Conservation (phyloP, 2,888 invertebrate species). For the Drosophila dives region DNA sequence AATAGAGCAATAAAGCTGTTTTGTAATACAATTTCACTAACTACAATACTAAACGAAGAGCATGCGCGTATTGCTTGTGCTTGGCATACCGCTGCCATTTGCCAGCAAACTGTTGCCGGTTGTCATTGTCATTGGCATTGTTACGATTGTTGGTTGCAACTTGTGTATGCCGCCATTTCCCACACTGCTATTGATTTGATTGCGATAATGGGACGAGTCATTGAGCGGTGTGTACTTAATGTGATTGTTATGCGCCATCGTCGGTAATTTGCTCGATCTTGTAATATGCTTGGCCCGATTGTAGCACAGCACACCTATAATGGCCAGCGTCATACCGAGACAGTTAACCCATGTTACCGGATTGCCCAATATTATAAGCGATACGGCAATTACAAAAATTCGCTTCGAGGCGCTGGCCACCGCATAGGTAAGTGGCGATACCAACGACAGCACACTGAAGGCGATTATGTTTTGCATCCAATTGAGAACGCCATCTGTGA, state of each 20-base stretch:
- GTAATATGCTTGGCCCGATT: constrained; percentile 93
- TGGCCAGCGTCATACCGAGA: constrained; percentile 95
- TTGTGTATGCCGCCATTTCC: constrained; percentile 62
- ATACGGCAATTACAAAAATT: constrained; percentile 95
- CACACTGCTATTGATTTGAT: constrained; percentile 54
- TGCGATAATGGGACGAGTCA: constrained; percentile 79
- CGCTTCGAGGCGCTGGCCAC: constrained; percentile 98
- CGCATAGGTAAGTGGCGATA: constrained; percentile 97
- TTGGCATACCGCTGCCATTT: constrained; percentile 80
- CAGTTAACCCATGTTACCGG: constrained; percentile 95
- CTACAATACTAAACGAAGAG: constrained; percentile 82
- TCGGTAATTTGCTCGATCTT: constrained; percentile 86
- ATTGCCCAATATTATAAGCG: constrained; percentile 94
- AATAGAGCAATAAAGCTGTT: constrained; percentile 7
- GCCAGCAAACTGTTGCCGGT: constrained; percentile 75
- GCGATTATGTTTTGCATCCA: constrained; percentile 98
- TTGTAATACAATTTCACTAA: constrained; percentile 58
- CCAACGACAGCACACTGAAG: constrained; percentile 95
- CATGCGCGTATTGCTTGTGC: constrained; percentile 79
- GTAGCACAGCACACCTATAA: constrained; percentile 95
- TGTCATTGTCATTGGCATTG: constrained; percentile 43
- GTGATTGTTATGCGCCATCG: constrained; percentile 83
- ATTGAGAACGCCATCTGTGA: constrained; percentile 93
- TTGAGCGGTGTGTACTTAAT: constrained; percentile 82
- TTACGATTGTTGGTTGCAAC: constrained; percentile 36